Percentiles rank a stretch among this genome's conserved stretches.
phyloP scores from a whole-genome alignment of 2,113 vertebrate genomes.

The Austrofundulus limnaeus region DNA sequence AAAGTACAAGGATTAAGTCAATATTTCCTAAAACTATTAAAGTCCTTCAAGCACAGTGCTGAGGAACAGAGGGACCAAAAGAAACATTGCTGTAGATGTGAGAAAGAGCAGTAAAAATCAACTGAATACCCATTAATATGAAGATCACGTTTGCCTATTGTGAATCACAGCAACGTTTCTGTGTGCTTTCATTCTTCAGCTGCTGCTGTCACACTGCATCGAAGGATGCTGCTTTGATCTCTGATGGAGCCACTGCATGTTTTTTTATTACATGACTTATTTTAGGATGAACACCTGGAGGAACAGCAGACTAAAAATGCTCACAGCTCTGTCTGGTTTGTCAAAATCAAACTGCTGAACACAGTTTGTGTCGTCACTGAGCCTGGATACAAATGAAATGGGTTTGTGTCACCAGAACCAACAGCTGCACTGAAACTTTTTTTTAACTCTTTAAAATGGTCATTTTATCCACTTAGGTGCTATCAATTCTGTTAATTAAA shows the following conservation, averaged over 20 bases:
- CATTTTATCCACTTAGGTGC: too few species aligned
- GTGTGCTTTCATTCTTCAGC: background rate
- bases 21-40: background rate
- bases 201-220: constrained; percentile 2
- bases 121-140: background rate
- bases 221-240: too few species aligned
- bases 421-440: too few species aligned
- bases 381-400: too few species aligned
- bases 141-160: background rate
- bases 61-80: background rate
- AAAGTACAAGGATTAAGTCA: too few species aligned
- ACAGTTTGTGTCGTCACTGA: background rate
- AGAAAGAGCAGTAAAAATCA: background rate
- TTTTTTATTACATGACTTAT: background rate
- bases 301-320: background rate
- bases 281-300: constrained; percentile 13
- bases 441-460: too few species aligned
- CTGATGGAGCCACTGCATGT: background rate
- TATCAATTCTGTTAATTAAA: too few species aligned
- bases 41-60: background rate
- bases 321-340: too few species aligned
- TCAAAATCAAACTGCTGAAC: too few species aligned
- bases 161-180: background rate
- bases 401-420: too few species aligned
- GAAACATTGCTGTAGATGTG: too few species aligned